phyloP scores from a whole-genome alignment of 1,140 invertebrate species.

The Sitobion miscanthi region DNA sequence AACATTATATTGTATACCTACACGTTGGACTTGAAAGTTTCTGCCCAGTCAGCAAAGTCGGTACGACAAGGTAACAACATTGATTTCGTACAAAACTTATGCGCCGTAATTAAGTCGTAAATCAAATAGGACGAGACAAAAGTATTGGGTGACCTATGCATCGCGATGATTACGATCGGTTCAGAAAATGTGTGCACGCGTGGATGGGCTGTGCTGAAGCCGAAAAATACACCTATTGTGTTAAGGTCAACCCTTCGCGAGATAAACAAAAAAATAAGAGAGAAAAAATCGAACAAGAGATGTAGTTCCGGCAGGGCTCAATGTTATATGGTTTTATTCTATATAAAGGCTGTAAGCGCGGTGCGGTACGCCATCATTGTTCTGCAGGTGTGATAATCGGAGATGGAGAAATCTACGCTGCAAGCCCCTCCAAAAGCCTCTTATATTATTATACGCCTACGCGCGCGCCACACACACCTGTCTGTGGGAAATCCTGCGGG shows the following conservation, averaged over 20 bases:
- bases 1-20: neutral
- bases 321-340: neutral
- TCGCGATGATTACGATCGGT: neutral
- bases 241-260: neutral
- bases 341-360: neutral
- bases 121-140: neutral
- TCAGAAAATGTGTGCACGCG: neutral
- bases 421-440: conserved; percentile 51
- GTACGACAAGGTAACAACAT: neutral
- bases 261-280: neutral
- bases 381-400: conserved; percentile 54
- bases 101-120: neutral
- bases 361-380: conserved; percentile 19
- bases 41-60: neutral
- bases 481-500: neutral
- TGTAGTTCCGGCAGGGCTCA: neutral
- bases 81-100: neutral
- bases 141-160: neutral
- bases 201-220: neutral
- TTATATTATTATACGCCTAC: conserved; percentile 31
- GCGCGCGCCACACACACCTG: conserved; percentile 38
- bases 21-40: neutral
- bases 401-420: conserved; percentile 46
- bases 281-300: neutral
- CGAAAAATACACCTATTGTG: neutral